These are phyloP conservation scores for Thalassoma bifasciatum DNA, from an alignment of 2,113 vertebrate genomes.

Conservation along the genomic window DNA sequence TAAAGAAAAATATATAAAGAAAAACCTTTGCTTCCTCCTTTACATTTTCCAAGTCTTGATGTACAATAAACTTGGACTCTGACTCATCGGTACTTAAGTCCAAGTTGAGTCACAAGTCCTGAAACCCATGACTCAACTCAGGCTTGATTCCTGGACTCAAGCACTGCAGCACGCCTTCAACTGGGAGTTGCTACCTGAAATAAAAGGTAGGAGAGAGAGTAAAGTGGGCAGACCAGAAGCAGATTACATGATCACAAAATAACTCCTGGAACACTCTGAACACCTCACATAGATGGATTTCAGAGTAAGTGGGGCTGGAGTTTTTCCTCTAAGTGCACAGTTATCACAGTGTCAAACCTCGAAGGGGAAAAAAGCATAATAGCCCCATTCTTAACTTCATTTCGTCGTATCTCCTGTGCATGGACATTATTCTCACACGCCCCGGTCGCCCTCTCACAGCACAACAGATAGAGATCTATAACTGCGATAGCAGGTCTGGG, in stretches of 20 bases:
- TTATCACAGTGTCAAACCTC: conserved; percentile 58
- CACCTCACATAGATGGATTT: conserved; percentile 43
- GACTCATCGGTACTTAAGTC: no score
- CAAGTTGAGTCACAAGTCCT: no score
- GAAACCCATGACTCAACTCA: no score
- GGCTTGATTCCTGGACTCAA: no score
- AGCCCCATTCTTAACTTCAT: conserved; percentile 55
- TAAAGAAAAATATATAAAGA: no score
- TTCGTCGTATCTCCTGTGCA: conserved; percentile 47
- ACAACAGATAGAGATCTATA: conserved; percentile 66
- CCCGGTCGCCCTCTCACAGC: conserved; percentile 39
- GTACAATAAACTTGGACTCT: no score
- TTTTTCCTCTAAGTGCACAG: conserved; percentile 61
- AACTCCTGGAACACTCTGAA: conserved; percentile 21
- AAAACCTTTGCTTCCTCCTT: no score
- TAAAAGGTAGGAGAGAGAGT: conserved; percentile 2
- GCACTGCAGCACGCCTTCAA: not conserved
- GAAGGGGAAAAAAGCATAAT: conserved; percentile 41
- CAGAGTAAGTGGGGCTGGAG: conserved; percentile 31
- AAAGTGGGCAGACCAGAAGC: conserved; percentile 14
- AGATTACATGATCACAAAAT: conserved; percentile 32
- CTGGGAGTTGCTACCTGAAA: conserved; percentile 33
- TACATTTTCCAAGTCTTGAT: no score
- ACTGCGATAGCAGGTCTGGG: conserved; percentile 30
- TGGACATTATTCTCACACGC: conserved; percentile 54